A percentile compares a stretch with the other conserved stretches of the same genome.
Evolutionary conservation across 2,113 vertebrate species (phyloP).

Genomic region (Cacatua alba): DNA sequence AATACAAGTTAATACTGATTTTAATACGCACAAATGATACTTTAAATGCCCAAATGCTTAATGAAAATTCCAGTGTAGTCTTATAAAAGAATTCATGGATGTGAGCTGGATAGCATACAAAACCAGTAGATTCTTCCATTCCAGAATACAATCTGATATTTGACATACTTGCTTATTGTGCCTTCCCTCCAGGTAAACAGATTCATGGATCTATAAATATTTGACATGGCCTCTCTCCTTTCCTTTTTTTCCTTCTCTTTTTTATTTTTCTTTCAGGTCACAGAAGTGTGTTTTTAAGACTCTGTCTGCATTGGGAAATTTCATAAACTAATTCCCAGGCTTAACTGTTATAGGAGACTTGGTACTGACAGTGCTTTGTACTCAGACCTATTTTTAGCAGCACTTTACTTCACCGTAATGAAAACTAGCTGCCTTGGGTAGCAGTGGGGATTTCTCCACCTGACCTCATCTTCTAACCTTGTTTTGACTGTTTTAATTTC

Average conservation of each 20-base stretch:
- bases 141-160: background rate
- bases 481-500: background rate
- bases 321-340: background rate
- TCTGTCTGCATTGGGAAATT: background rate
- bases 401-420: background rate
- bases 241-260: accelerated
- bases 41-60: constrained; percentile 1
- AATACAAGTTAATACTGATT: constrained; percentile 35
- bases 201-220: background rate
- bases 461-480: background rate
- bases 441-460: background rate
- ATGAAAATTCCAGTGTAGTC: background rate
- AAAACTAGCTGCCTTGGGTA: background rate
- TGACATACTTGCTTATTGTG: background rate
- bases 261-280: background rate
- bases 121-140: background rate
- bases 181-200: background rate
- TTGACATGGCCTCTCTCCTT: background rate
- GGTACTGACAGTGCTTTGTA: background rate
- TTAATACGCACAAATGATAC: constrained; percentile 1
- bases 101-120: background rate
- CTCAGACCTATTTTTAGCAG: background rate
- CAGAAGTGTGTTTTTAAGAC: background rate
- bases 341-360: background rate
- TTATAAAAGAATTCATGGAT: background rate